phyloP scores from a whole-genome alignment of 2,888 invertebrate genomes.

The Drepanosiphum platanoidis region DNA sequence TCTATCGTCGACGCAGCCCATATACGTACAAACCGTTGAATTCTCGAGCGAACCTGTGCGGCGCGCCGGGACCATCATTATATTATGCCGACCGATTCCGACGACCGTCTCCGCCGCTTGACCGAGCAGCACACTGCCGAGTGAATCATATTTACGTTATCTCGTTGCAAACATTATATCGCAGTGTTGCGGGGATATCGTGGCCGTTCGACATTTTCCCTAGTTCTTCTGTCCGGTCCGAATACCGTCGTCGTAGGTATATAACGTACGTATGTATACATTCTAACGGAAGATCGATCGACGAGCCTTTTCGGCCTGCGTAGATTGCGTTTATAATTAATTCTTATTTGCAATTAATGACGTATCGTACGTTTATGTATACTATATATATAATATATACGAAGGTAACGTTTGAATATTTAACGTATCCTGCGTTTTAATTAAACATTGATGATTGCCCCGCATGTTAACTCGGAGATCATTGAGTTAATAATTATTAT shows the following conservation, averaged over 20 bases:
- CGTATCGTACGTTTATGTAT: too few species aligned
- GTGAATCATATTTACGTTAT: not conserved
- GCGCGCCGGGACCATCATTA: too few species aligned
- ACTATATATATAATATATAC: too few species aligned
- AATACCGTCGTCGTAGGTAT: not conserved
- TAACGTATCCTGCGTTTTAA: not conserved
- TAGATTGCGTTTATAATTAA: not conserved
- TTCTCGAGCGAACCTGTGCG: too few species aligned
- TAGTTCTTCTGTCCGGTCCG: not conserved
- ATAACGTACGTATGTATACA: too few species aligned
- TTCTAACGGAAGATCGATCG: too few species aligned
- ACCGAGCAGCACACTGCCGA: not conserved
- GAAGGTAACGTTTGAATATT: not conserved
- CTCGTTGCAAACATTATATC: not conserved
- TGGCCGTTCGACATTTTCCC: not conserved
- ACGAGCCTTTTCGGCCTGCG: not conserved
- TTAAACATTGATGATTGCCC: slow-evolving; percentile 27
- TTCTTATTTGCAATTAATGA: slow-evolving; percentile 6
- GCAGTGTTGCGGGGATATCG: not conserved
- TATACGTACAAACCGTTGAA: too few species aligned
- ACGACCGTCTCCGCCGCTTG: too few species aligned
- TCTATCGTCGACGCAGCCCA: too few species aligned
- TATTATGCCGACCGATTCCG: too few species aligned
- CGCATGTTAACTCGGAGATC: not conserved
- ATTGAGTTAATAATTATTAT: slow-evolving; percentile 23